These are phyloP conservation scores for Paratilapia polleni DNA, from an alignment of 2,113 vertebrate genomes.

Conservation along the genomic window DNA sequence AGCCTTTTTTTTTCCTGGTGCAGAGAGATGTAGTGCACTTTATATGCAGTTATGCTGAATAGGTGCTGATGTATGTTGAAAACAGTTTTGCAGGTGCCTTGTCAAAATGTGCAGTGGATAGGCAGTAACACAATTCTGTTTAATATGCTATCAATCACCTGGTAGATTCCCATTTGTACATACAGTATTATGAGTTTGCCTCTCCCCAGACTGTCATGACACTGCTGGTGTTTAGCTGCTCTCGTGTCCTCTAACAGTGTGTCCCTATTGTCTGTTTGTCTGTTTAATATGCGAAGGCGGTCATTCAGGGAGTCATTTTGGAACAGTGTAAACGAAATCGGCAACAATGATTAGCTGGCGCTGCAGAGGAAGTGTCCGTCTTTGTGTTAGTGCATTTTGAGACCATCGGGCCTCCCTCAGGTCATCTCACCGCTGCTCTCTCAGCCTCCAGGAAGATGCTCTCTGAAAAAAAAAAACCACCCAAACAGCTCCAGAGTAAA, in stretches of 20 bases:
- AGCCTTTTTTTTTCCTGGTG: conserved; percentile 13
- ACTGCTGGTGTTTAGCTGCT: conserved; percentile 49
- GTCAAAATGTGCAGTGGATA: conserved; percentile 67
- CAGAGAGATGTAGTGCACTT: conserved; percentile 62
- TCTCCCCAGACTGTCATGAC: conserved; percentile 53
- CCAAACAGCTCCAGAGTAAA: conserved; percentile 68
- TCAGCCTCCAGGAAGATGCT: conserved; percentile 36
- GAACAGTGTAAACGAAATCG: conserved; percentile 77
- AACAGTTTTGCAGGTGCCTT: conserved; percentile 68
- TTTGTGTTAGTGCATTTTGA: conserved; percentile 66
- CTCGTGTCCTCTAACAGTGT: conserved; percentile 61
- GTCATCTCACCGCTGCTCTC: conserved; percentile 44
- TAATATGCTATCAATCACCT: conserved; percentile 74
- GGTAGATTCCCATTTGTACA: conserved; percentile 55
- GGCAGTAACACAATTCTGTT: conserved; percentile 58
- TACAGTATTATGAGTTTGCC: conserved; percentile 52
- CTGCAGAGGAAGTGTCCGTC: conserved; percentile 73
- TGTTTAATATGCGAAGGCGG: conserved; percentile 77
- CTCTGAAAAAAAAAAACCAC: conserved; percentile 35
- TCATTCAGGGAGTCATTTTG: conserved; percentile 79
- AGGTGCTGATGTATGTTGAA: conserved; percentile 73
- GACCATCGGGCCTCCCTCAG: conserved; percentile 52
- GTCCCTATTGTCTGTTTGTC: conserved; percentile 72
- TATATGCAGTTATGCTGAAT: conserved; percentile 72
- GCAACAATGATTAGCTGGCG: conserved; percentile 77